Evolutionary conservation across 2,113 vertebrate genomes (phyloP), one percentile per base, ranked within the genome.

Genomic region (Oncorhynchus clarkii): DNA sequence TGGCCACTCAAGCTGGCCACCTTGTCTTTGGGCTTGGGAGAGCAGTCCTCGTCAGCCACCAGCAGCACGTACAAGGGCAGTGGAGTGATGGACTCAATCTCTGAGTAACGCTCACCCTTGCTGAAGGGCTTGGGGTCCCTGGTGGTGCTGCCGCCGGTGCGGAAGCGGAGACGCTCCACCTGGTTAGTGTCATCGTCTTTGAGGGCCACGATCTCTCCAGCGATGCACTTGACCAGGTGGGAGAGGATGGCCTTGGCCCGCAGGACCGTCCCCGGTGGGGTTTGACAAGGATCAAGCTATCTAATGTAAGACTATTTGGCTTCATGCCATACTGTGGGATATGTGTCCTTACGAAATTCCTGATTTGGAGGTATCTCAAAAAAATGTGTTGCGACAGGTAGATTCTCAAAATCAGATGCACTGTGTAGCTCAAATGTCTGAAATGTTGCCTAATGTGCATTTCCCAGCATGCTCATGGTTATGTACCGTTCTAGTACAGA

Each of bases 151-250:
- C 98, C 98, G 81, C 97, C 96, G 27, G 94, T 96, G 81, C 96
- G 96, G 86, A 99, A 98, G 70, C 95, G 91, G 31, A 96, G 86
- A 6, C 95, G 95, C 45, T 93, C 95, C 71, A 96, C 95, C 1
- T 93, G 93, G 80, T 90, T 95, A 66, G 86, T 72, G 70, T 92
- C 89, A 45, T 80, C 84, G 74, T 97, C 97, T 86, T 92, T 95
- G 57, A 98, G n/a, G 72, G 94, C 89, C 81, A 98, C 95, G 49
- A 98, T 92, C 92, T 99, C 98, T 67, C 98, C 97, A 67, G 98
- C 98, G 85, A 99, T 98, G 87, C 96, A 99, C 84, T 98, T 99
- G 64, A 99, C 97, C 71, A 99, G 88, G 86, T 99, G 98, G 3
- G 97, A 96, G 34, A 99, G 91, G 86, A 99, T 99, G 70, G 97